Percentiles rank a stretch among this genome's conserved stretches.
phyloP scores from a whole-genome alignment of 2,888 invertebrate species.

The Panorpa germanica region DNA sequence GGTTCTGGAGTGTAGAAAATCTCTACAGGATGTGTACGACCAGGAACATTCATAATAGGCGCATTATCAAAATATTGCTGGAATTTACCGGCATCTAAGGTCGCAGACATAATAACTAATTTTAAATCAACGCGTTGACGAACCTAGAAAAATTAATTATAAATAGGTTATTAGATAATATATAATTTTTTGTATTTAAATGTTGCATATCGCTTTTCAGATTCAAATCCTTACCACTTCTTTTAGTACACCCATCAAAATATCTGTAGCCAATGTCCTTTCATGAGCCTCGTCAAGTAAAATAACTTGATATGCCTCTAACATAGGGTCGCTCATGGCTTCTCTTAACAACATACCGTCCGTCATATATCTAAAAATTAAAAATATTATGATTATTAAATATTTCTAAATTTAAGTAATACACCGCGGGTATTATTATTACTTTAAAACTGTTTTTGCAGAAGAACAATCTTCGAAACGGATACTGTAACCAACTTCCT shows the following conservation, averaged over 20 bases:
- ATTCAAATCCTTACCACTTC: conserved; percentile 91
- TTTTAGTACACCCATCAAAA: conserved; percentile 95
- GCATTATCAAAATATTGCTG: conserved; percentile 98
- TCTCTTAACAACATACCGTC: conserved; percentile 99
- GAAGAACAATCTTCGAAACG: conserved; percentile 99
- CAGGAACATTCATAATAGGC: conserved; percentile 96
- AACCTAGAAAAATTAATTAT: too few relatives aligned
- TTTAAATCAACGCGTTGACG: conserved; percentile 78
- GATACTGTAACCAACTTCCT: conserved; percentile 91
- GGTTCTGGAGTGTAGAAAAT: conserved; percentile 99
- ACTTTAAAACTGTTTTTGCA: conserved; percentile 81
- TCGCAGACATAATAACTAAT: conserved; percentile 98
- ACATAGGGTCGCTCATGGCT: conserved; percentile 97
- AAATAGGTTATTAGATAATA: too few relatives aligned
- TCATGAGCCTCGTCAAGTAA: conserved; percentile 98
- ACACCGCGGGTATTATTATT: conserved; percentile 16
- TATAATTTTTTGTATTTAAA: too few relatives aligned
- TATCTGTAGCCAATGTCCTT: conserved; percentile 93
- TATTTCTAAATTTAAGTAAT: conserved; percentile 2
- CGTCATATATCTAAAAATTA: conserved; percentile 69
- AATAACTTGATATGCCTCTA: conserved; percentile 90
- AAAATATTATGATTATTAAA: conserved; percentile 6
- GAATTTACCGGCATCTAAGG: conserved; percentile 97
- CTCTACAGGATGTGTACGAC: conserved; percentile 86
- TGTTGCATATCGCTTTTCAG: too few relatives aligned